Percentiles rank a stretch among this genome's conserved stretches.
Conservation (phyloP, 2,113 vertebrate genomes). For the Bucco capensis region DNA sequence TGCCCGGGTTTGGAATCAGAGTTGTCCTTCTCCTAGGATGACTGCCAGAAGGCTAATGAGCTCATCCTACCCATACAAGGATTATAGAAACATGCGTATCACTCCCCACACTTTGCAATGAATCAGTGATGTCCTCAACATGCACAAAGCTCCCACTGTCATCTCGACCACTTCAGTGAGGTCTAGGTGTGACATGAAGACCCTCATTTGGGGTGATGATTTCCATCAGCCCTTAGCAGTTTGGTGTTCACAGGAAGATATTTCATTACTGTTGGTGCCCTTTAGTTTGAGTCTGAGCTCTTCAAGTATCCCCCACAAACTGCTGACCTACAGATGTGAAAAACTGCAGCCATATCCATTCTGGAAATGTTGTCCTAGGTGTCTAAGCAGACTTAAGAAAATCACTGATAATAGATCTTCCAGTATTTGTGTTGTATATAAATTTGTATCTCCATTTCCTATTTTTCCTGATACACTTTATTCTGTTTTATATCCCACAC, state of each 20-base stretch:
- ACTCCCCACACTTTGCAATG: too few relatives aligned
- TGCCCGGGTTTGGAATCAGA: too few relatives aligned
- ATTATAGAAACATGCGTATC: too few relatives aligned
- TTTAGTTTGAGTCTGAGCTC: not conserved
- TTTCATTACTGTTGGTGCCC: not conserved
- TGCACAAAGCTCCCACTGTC: rapidly evolving
- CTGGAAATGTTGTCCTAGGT: not conserved
- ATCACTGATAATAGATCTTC: not conserved
- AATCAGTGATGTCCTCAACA: rapidly evolving
- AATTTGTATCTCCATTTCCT: not conserved
- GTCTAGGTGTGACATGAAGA: not conserved
- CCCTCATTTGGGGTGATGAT: not conserved
- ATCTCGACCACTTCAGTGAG: not conserved
- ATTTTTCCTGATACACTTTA: not conserved
- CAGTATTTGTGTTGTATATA: not conserved
- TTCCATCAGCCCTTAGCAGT: not conserved
- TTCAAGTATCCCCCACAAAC: not conserved
- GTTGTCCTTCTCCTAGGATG: too few relatives aligned
- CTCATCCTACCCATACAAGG: too few relatives aligned
- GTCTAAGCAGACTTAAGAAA: not conserved
- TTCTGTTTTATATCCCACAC: not conserved
- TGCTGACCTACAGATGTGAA: not conserved
- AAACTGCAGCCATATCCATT: not conserved
- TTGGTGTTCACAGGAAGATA: not conserved
- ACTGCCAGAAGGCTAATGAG: too few relatives aligned